Evolutionary conservation across 2,797 vertebrate species (phyloP).

Genomic region (Euthynnus affinis): DNA sequence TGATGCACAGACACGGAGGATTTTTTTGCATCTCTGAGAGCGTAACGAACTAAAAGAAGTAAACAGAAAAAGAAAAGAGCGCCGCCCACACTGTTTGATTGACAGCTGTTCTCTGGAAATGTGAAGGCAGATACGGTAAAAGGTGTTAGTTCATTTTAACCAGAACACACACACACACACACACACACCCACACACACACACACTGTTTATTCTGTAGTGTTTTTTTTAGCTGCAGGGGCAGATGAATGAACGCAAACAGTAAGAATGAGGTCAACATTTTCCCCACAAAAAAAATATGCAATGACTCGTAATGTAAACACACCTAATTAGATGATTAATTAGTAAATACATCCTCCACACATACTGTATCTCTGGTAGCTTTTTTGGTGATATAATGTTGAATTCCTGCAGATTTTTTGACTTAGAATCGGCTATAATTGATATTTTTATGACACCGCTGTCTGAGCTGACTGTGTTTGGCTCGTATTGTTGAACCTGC

Average conservation of each 20-base stretch:
- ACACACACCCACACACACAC: too few relatives aligned
- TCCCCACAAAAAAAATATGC: background rate
- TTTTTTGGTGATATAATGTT: too few relatives aligned
- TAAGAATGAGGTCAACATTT: background rate
- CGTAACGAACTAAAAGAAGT: conserved; percentile 1
- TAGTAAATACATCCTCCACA: too few relatives aligned
- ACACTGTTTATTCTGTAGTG: background rate
- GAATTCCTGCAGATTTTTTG: too few relatives aligned
- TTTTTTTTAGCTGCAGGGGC: background rate
- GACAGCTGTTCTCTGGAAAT: conserved; percentile 38
- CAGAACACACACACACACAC: background rate
- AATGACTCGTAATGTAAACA: background rate
- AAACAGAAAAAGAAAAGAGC: conserved; percentile 12
- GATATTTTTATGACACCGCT: too few relatives aligned
- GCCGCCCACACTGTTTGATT: conserved; percentile 46
- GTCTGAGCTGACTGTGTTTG: too few relatives aligned
- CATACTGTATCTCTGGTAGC: too few relatives aligned
- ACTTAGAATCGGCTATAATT: too few relatives aligned
- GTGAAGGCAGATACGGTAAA: background rate
- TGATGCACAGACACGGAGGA: background rate
- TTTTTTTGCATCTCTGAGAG: conserved; percentile 22
- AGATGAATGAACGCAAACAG: background rate
- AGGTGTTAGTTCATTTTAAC: background rate
- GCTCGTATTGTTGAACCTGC: too few relatives aligned
- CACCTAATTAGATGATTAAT: background rate